Evolutionary conservation across 1,140 invertebrate species (phyloP).

Genomic region (Dendroctonus valens): DNA sequence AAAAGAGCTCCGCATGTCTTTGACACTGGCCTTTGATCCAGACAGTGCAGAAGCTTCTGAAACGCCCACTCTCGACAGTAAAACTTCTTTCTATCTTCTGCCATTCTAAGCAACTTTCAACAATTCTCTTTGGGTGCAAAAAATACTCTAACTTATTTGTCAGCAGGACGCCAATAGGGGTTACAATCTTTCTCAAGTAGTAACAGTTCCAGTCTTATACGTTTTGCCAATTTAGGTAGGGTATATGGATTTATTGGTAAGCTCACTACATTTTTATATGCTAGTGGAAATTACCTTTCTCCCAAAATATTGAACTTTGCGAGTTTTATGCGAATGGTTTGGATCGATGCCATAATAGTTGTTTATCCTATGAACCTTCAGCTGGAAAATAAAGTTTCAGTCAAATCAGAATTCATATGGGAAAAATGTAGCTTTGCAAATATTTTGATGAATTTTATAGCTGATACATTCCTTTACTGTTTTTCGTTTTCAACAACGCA

Average conservation of each 20-base stretch:
- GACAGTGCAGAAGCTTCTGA: constrained; percentile 85
- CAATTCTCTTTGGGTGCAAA: constrained; percentile 5
- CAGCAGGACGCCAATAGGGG: constrained; percentile 24
- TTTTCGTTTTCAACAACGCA: too few relatives aligned
- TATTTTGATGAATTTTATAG: too few relatives aligned
- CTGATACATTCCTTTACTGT: too few relatives aligned
- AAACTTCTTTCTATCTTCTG: constrained; percentile 63
- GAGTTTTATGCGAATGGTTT: constrained; percentile 11
- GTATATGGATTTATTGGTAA: not conserved
- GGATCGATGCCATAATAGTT: constrained; percentile 17
- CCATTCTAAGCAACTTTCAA: constrained; percentile 30
- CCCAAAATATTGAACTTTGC: constrained; percentile 8
- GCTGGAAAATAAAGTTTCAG: too few relatives aligned
- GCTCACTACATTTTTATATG: constrained; percentile 12
- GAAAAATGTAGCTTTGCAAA: too few relatives aligned
- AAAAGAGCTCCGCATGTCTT: constrained; percentile 80
- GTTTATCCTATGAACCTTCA: too few relatives aligned
- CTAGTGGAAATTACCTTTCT: constrained; percentile 18
- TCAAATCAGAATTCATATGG: too few relatives aligned
- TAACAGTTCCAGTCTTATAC: constrained; percentile 31
- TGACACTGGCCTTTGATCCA: constrained; percentile 77
- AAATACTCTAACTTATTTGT: constrained; percentile 33
- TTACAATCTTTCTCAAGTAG: constrained; percentile 5
- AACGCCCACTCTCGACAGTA: constrained; percentile 93
- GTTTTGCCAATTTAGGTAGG: constrained; percentile 18